These are phyloP conservation scores for Threskiornis aethiopicus DNA, from an alignment of 2,797 vertebrate species.

Conservation along the genomic window DNA sequence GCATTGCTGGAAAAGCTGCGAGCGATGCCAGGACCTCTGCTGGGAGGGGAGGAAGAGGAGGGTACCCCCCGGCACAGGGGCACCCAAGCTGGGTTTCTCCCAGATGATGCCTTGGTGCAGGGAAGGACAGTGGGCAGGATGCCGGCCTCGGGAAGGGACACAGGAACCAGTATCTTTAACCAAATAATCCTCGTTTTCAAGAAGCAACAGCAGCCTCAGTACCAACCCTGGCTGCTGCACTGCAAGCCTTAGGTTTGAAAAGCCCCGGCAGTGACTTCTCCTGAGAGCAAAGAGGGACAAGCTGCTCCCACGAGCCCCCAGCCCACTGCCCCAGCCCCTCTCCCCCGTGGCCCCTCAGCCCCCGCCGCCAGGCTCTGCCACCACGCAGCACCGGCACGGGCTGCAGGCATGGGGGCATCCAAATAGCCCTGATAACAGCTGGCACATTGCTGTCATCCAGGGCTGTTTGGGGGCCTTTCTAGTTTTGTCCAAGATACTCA, in stretches of 20 bases:
- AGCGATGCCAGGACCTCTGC: not conserved
- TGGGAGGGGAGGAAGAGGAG: not conserved
- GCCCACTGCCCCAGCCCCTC: not conserved
- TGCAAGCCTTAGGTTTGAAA: not conserved
- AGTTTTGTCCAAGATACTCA: not conserved
- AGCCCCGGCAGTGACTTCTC: not conserved
- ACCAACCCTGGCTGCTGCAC: not conserved
- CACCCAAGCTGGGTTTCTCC: not conserved
- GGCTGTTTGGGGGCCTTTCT: not conserved
- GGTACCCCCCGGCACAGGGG: not conserved
- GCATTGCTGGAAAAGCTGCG: not conserved
- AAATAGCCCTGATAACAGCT: not conserved
- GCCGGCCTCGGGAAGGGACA: not conserved
- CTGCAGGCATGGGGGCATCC: not conserved
- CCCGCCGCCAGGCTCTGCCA: not conserved
- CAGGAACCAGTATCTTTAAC: not conserved
- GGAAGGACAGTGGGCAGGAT: not conserved
- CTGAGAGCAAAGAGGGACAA: not conserved
- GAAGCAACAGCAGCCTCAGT: not conserved
- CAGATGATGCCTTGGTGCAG: not conserved
- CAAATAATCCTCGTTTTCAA: not conserved
- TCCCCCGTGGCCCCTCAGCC: not conserved
- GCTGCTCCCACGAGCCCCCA: not conserved
- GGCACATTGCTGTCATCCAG: not conserved
- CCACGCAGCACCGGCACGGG: rapidly evolving